Conservation (phyloP, 2,113 vertebrate species). For the Axis porcinus region DNA sequence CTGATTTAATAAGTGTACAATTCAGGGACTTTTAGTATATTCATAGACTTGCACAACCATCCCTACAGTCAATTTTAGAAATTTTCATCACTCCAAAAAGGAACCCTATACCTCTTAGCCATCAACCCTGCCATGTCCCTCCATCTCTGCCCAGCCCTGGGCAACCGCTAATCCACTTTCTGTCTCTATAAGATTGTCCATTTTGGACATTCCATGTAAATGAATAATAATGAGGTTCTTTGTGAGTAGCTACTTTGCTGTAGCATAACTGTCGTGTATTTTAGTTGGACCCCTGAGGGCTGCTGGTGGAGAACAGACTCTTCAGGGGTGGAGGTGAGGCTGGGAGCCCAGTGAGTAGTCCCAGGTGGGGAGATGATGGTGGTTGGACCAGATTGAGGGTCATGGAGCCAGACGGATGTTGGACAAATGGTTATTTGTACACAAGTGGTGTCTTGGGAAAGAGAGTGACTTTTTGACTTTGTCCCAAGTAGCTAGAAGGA, state of each 20-base stretch:
- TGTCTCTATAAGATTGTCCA: background rate
- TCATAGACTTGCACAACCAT: background rate
- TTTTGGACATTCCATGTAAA: background rate
- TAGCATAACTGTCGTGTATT: background rate
- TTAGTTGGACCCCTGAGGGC: background rate
- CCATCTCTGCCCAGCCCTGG: background rate
- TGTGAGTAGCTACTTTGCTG: background rate
- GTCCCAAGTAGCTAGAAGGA: background rate
- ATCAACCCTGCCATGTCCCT: fast-evolving
- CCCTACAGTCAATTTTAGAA: background rate
- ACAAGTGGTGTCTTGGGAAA: background rate
- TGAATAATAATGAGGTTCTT: background rate
- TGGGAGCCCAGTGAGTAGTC: background rate
- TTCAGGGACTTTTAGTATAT: background rate
- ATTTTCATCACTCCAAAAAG: background rate
- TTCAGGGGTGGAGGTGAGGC: background rate
- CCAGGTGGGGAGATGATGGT: background rate
- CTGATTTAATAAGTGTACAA: background rate
- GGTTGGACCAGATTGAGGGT: background rate
- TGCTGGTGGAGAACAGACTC: background rate
- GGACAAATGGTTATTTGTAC: background rate
- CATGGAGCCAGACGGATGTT: background rate
- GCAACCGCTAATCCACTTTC: background rate
- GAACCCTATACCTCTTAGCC: background rate
- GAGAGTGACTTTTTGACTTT: background rate